Evolutionary conservation across 2,888 invertebrate genomes (phyloP), one percentile per base, ranked within the genome.

Genomic region (Lamellibrachia satsuma): DNA sequence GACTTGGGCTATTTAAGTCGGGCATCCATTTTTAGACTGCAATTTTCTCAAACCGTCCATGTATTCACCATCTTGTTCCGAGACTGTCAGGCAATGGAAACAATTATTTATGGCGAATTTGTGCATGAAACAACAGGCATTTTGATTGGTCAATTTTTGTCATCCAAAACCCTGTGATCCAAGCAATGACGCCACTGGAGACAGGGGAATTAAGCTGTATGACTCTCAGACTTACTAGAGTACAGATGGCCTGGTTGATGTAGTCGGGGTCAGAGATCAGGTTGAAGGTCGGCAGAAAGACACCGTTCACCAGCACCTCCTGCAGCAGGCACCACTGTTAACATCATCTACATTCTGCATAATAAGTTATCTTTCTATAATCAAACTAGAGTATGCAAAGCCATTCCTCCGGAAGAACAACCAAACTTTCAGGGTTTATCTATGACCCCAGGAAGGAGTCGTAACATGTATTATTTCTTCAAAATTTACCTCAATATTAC

Each of bases 251-350:
- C 97, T 98, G 98, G 97, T 99, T 99, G 94, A 99, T 98, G 96
- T 98, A 98, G 97, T 99, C 98, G 92, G 99, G 98, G 97, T 98
- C 98, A 91, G 98, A 98, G 93, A 98, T 96, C 94, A 98, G 97
- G 95, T 97, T 97, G 92, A 98, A 97, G 90, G 98, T 96, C 0
- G 98, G 98, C 92, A 97, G 97, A 93, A 98, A 97, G 91, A 98
- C 97, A 92, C 98, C 97, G 95, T 98, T 97, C 52, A 98, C 97
- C 93, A 98, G 97, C 92, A 98, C 97, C 95, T 98, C 98, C 95
- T 98, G 97, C 52, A 98, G 94, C 91, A 52, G 92, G 92, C 57
- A 92, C 22, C 15, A 6, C 22, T 15, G 22, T 75, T 22, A 15
- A 75, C 6, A 6, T 75, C 75, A 75, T 57, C 57, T 57, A 15